A percentile compares a stretch with the other conserved stretches of the same genome.
Evolutionary conservation across 1,140 invertebrate genomes (phyloP).

Genomic region (Euglossa dilemma): DNA sequence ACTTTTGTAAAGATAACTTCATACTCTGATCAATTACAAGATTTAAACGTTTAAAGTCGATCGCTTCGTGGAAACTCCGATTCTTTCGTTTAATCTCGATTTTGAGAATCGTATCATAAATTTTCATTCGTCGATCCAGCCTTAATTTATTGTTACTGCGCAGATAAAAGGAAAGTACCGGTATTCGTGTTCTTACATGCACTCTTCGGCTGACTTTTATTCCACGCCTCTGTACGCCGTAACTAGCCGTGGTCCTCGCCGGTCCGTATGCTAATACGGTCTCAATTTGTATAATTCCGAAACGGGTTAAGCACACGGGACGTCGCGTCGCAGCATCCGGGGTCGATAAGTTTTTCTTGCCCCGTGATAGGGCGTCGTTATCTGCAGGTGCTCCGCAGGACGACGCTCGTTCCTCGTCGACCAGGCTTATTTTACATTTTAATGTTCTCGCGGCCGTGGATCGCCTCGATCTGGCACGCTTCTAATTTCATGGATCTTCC

Average conservation of each 20-base stretch:
- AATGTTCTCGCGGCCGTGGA: conserved; percentile 33
- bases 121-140: neutral
- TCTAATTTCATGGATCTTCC: conserved; percentile 54
- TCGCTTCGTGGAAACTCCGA: too few relatives aligned
- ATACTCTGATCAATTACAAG: too few relatives aligned
- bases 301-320: conserved; percentile 61
- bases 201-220: conserved; percentile 20
- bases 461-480: conserved; percentile 30
- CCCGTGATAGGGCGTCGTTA: conserved; percentile 61
- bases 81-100: neutral
- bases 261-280: conserved; percentile 50
- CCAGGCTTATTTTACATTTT: conserved; percentile 63
- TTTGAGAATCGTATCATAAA: neutral
- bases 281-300: conserved; percentile 65
- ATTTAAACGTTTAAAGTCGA: too few relatives aligned
- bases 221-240: neutral
- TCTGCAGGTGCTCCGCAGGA: conserved; percentile 57
- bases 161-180: neutral
- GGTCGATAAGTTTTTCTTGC: conserved; percentile 64
- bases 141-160: neutral
- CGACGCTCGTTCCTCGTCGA: conserved; percentile 48
- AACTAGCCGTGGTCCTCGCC: neutral
- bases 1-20: too few relatives aligned
- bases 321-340: conserved; percentile 45
- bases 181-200: neutral